phyloP scores from a whole-genome alignment of 2,888 invertebrate genomes.

The Eubasilissa splendida region DNA sequence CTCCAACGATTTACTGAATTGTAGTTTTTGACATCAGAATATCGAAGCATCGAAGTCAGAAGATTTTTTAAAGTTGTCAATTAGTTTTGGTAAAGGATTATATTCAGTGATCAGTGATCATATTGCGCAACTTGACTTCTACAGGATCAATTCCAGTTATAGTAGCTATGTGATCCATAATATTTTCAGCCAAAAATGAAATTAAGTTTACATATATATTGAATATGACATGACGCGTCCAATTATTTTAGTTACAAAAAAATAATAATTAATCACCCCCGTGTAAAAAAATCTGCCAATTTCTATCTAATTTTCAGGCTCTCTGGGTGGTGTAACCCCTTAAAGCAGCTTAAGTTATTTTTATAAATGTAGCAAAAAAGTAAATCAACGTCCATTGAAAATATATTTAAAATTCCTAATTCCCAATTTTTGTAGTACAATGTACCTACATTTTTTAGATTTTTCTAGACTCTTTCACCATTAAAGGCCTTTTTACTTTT shows the following conservation, averaged over 20 bases:
- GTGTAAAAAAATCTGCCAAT: no score
- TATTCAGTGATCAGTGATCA: constrained; percentile 62
- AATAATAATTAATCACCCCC: no score
- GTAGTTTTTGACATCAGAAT: constrained; percentile 70
- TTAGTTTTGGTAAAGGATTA: constrained; percentile 67
- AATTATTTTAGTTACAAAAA: not conserved
- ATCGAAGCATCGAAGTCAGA: constrained; percentile 73
- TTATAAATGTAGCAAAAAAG: no score
- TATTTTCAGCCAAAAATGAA: constrained; percentile 69
- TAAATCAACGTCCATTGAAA: no score
- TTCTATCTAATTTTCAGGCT: no score
- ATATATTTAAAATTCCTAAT: no score
- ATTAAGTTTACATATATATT: not conserved
- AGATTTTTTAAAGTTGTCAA: constrained; percentile 73
- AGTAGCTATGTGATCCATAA: constrained; percentile 79
- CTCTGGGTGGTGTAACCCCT: no score
- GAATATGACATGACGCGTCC: not conserved
- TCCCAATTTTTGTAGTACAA: no score
- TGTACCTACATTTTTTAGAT: no score
- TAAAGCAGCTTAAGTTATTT: no score
- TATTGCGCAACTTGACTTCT: constrained; percentile 73
- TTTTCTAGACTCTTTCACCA: no score
- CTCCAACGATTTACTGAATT: constrained; percentile 82
- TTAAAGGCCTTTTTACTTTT: no score
- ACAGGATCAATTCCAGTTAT: constrained; percentile 72